Percentiles rank a stretch among this genome's conserved stretches.
Evolutionary conservation across 2,797 vertebrate species (phyloP).

Genomic region (Halcyon smyrnensis): DNA sequence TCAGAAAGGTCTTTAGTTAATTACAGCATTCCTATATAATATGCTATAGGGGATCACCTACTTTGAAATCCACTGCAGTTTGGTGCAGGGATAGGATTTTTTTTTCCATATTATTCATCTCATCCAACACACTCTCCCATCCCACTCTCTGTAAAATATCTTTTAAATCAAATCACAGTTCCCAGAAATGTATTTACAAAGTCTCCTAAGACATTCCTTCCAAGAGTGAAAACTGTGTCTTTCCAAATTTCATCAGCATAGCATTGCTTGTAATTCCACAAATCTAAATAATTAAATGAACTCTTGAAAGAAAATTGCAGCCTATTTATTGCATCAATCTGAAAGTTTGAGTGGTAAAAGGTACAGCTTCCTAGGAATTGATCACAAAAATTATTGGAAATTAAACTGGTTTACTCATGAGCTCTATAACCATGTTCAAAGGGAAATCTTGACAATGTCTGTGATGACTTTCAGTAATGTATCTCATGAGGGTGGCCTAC

Average conservation of each 20-base stretch:
- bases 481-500: background rate
- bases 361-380: background rate
- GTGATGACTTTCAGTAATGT: background rate
- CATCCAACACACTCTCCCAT: background rate
- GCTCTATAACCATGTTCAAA: background rate
- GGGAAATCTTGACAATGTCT: background rate
- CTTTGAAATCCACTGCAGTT: constrained; percentile 7
- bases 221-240: background rate
- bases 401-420: background rate
- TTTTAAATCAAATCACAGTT: constrained; percentile 39
- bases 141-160: constrained; percentile 20
- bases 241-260: background rate
- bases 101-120: constrained; percentile 32
- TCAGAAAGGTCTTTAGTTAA: background rate
- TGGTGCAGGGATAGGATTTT: background rate
- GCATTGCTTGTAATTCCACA: background rate
- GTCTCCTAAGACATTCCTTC: constrained; percentile 28
- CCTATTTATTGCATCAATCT: background rate
- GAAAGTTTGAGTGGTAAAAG: background rate
- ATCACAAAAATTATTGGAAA: background rate
- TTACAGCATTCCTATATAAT: background rate
- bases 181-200: constrained; percentile 37
- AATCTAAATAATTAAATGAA: constrained; percentile 6
- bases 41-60: background rate
- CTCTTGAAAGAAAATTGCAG: background rate